A percentile compares a stretch with the other conserved stretches of the same genome.
Conservation (phyloP, 1,140 invertebrate genomes). For the Maniola jurtina region DNA sequence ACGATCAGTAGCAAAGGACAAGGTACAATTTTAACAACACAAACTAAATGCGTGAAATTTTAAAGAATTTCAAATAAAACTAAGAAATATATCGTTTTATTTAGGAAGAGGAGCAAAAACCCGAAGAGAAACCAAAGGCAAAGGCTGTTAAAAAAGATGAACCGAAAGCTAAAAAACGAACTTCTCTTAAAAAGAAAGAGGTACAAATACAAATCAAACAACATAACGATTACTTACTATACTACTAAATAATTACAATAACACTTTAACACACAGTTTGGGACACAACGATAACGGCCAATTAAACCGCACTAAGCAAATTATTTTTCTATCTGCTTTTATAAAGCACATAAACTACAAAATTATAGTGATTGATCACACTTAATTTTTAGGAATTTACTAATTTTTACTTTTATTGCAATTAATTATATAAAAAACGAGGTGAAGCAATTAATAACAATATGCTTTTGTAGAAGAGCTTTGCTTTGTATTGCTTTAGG, state of each 20-base stretch:
- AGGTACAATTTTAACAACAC: constrained; percentile 47
- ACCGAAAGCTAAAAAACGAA: constrained; percentile 65
- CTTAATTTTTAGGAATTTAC: no score
- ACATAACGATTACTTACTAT: background rate
- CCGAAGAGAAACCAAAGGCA: constrained; percentile 69
- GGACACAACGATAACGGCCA: background rate
- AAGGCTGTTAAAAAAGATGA: constrained; percentile 65
- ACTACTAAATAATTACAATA: constrained; percentile 5
- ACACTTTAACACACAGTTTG: background rate
- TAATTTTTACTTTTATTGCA: no score
- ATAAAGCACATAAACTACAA: background rate
- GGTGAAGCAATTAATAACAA: no score
- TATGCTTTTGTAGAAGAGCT: background rate
- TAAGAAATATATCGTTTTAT: constrained; percentile 28
- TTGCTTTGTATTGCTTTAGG: background rate
- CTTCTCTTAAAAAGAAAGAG: constrained; percentile 70
- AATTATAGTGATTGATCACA: no score
- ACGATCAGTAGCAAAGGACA: constrained; percentile 64
- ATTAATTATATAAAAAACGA: no score
- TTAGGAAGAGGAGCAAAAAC: constrained; percentile 69
- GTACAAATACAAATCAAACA: constrained; percentile 37
- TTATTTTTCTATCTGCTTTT: background rate
- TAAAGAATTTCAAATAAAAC: background rate
- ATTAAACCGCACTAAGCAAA: background rate
- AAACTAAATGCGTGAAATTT: no score